phyloP scores from a whole-genome alignment of 2,888 invertebrate species.

The Ochropleura leucogaster region DNA sequence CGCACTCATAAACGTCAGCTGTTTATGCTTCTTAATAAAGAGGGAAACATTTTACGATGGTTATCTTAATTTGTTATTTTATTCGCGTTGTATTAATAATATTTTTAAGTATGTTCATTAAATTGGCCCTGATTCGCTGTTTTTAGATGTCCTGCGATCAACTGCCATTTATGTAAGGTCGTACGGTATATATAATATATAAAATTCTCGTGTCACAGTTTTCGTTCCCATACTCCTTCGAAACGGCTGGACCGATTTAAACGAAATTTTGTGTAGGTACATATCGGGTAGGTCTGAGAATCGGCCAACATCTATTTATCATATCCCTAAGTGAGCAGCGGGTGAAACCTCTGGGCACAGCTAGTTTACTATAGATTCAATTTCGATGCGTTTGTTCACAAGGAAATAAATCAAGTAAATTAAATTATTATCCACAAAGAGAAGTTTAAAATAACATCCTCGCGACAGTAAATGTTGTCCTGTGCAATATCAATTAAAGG shows the following conservation, averaged over 20 bases:
- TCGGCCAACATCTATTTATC: too few relatives aligned
- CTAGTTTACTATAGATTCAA: too few relatives aligned
- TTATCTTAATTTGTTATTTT: constrained; percentile 56
- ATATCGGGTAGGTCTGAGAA: too few relatives aligned
- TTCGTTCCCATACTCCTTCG: too few relatives aligned
- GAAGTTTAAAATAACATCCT: constrained; percentile 31
- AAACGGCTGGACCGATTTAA: too few relatives aligned
- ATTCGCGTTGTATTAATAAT: constrained; percentile 37
- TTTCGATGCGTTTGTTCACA: not conserved
- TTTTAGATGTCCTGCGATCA: constrained; percentile 14
- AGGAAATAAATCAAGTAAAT: constrained; percentile 16
- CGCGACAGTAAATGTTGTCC: constrained; percentile 42
- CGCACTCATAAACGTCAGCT: constrained; percentile 37
- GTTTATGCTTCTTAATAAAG: constrained; percentile 41
- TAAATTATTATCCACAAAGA: not conserved
- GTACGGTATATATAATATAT: not conserved
- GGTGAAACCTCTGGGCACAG: too few relatives aligned
- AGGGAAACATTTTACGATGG: constrained; percentile 42
- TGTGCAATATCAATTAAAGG: constrained; percentile 53
- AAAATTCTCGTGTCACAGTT: too few relatives aligned
- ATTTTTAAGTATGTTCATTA: constrained; percentile 30
- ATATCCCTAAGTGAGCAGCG: too few relatives aligned
- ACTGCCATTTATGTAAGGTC: constrained; percentile 9
- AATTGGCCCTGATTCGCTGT: constrained; percentile 33
- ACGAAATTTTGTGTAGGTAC: too few relatives aligned